Base-by-base conservation (phyloP, 1,140 invertebrate species). In the Euura saliciscinereae region DNA sequence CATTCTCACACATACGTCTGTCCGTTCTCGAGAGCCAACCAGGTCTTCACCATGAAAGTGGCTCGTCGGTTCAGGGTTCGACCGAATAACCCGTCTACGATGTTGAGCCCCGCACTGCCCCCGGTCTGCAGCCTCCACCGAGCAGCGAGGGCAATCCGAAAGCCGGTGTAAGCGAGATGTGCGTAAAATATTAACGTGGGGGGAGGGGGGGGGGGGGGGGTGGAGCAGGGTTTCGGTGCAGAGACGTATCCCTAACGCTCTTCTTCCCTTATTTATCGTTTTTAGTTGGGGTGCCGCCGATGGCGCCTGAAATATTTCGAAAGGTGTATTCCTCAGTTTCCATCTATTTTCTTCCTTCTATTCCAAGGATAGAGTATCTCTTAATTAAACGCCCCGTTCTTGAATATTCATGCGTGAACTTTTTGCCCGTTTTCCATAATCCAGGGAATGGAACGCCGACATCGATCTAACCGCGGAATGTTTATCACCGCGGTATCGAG, bases 151-250 rank as follows among this genome's bases (percentile, higher is more conserved):
- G 77, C 77, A 79, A 83, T 84, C 79, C 79, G 77, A 77, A 8
- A 67, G 66, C 69, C 74, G 45, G 69, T 70, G 73, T 78, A 75
- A 75, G 75, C 72, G 72, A 28, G 28, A 78, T 74, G 74, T 65
- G 76, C 71, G 76, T 85, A 78, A 85, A 85, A 84, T 84, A 85
- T 85, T 85, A 84, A 86, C 84, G 83, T 75, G 78, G 59, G 73
- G 72, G 66, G 66, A 11, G 10, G 8, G 66, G 8, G 8, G 59
- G 8, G 59, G 13, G 73, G 65, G 74, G 45, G 77, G 70, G 68
- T 69, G 65, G 73, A 28, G 69, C 45, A 71, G 46, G 51, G 44
- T 65, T 46, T 42, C 6, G 13, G 11, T 70, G 44, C 71, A 28
- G 70, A 45, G 28, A 28, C 13, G 43, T 43, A 71, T 70, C 73